These are phyloP conservation scores for Callimorpha dominula DNA, from an alignment of 2,888 invertebrate genomes.

Conservation along the genomic window DNA sequence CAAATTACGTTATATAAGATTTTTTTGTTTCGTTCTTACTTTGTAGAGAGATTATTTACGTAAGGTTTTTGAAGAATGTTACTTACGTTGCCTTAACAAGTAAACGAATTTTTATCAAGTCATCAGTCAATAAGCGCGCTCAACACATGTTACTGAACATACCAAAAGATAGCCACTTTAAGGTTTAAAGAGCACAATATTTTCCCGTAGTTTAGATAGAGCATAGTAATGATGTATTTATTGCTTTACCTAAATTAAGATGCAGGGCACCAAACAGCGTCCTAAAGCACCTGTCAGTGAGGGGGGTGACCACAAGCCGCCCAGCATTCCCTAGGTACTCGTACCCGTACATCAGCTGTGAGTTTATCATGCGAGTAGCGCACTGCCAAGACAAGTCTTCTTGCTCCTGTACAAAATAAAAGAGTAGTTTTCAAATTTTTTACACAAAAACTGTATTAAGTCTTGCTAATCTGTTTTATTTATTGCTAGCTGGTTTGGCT, in stretches of 20 bases:
- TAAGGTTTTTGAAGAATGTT: no score
- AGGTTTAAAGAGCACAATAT: neutral
- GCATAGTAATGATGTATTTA: neutral
- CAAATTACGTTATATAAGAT: no score
- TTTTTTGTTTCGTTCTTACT: no score
- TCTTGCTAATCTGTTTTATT: no score
- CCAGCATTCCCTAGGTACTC: constrained; percentile 91
- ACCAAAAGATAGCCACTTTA: neutral
- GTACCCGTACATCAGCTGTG: constrained; percentile 95
- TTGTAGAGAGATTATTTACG: no score
- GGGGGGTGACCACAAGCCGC: constrained; percentile 95
- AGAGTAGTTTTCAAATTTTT: neutral
- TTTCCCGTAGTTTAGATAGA: neutral
- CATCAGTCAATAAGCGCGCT: no score
- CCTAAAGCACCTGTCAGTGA: constrained; percentile 97
- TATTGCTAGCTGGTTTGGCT: no score
- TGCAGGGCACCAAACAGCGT: constrained; percentile 97
- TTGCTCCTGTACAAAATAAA: constrained; percentile 73
- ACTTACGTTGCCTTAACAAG: no score
- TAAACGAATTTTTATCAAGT: no score
- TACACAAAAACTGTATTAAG: neutral
- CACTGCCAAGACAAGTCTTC: constrained; percentile 81
- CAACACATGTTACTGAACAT: neutral
- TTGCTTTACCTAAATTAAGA: constrained; percentile 90
- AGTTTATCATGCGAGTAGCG: constrained; percentile 96